These are phyloP conservation scores for Corythucha ciliata DNA, from an alignment of 2,888 invertebrate genomes.

Conservation along the genomic window DNA sequence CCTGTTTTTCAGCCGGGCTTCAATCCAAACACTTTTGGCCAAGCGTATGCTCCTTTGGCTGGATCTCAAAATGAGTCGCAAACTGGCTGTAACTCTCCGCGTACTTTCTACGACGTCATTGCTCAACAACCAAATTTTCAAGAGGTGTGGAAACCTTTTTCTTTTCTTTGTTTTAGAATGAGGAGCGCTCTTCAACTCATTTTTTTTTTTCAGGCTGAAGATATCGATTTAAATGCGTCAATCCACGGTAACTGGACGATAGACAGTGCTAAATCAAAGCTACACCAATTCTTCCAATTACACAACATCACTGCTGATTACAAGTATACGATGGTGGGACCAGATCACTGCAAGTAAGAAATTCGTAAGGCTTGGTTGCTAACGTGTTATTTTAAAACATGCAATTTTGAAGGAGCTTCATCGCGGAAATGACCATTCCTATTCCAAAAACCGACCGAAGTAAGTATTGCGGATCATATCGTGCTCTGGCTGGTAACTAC, in stretches of 20 bases:
- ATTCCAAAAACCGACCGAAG: slow-evolving; percentile 73
- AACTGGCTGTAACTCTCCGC: slow-evolving; percentile 42
- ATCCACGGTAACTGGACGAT: slow-evolving; percentile 99
- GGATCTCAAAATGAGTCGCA: no score
- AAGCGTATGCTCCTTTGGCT: slow-evolving; percentile 69
- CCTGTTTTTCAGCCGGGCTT: slow-evolving; percentile 54
- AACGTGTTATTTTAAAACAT: no score
- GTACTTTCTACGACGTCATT: slow-evolving; percentile 62
- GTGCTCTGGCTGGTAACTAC: not conserved
- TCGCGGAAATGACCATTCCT: slow-evolving; percentile 82
- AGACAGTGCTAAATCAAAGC: slow-evolving; percentile 92
- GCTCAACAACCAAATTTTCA: slow-evolving; percentile 65
- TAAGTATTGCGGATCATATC: slow-evolving; percentile 42
- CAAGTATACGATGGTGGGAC: slow-evolving; percentile 81
- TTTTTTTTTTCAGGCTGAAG: slow-evolving; percentile 57
- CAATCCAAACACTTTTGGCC: slow-evolving; percentile 68
- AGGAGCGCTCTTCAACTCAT: not conserved
- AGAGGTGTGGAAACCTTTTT: slow-evolving; percentile 48
- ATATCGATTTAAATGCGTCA: slow-evolving; percentile 86
- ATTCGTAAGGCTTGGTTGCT: no score
- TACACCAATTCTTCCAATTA: slow-evolving; percentile 91
- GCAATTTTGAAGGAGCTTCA: slow-evolving; percentile 87
- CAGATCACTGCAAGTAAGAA: slow-evolving; percentile 86
- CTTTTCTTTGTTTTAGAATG: not conserved
- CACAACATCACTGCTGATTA: slow-evolving; percentile 84